Evolutionary conservation across 2,797 vertebrate species (phyloP), one percentile per base, ranked within the genome.

Genomic region (Decapterus maruadsi): DNA sequence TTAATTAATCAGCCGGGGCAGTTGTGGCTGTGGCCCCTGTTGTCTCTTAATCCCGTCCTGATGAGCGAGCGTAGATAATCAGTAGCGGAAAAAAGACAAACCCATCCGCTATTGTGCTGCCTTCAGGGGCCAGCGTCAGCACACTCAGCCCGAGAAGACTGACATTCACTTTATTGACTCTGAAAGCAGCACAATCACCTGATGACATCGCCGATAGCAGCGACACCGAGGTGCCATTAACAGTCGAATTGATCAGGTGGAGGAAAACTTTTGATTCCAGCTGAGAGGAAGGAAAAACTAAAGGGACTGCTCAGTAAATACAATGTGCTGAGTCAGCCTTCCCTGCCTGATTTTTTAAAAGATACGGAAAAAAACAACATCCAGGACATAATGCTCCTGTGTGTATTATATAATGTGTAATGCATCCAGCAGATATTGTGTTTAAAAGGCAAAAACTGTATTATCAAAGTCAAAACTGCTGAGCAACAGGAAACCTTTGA

Each of bases 81-180:
- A 81, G 54, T 31, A 14, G 19, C 1, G 3, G 3, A 26, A 26
- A 61, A 61, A 45, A 38, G n/a, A 13, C 54, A 48, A 34, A 34
- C 31, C 34, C 36, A 2, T 57, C 7, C 57, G 45, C 36, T 68
- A 26, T 26, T 19, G 20, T 40, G 26, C 17, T 5, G 14, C 50
- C 72, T 62, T 78, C 6, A 7, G 51, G 19, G 22, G 53, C 26
- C 31, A 34, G 31, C 31, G 31, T 34, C 31, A 34, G 31, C 31
- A 34, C 34, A 36, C 34, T 36, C 26, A 70, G 71, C 54, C 8
- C 0, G 12, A 31, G 22, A 31, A 57, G 64, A 76, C 46, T 62
- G 69, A 78, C 78, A 38, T 77, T 57, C 10, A 46, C 45, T 66
- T 73, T 72, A 83, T 84, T 64, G 77, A 84, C 56, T 83, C 16